Evolutionary conservation across 2,797 vertebrate genomes (phyloP), one percentile per base, ranked within the genome.

Genomic region (Scleropages formosus): DNA sequence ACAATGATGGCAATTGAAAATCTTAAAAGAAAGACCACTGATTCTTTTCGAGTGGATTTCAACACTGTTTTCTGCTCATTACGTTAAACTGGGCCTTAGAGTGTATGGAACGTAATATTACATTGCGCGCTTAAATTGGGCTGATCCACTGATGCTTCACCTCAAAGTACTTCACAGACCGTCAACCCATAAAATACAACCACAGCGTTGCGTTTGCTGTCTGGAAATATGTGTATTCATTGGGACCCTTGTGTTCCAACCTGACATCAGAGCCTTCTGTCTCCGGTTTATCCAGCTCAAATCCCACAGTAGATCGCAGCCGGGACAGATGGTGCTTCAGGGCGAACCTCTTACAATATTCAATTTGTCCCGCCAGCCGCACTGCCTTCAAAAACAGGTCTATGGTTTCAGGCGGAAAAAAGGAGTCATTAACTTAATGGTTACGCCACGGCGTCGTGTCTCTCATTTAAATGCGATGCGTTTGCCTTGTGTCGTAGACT

Each of bases 271-370:
- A 62, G 58, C 75, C 39, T 18, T 8, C 46, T 49, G 20, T 53
- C 15, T 59, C 3, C 31, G 26, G 24, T 53, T 39, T 39, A 24
- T 53, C 75, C 46, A 61, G 74, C 63, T 65, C 46, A 22, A 56
- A 44, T 78, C 82, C 67, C 46, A 61, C 51, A 71, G 78, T 72
- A 46, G 77, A 78, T 80, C 74, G 66, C 68, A 76, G 74, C 75
- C n/a, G 82, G 75, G 82, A 49, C 89, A 89, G 89, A 90, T 90
- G 89, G 87, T 79, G 79, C 80, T 75, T 73, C 68, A 20, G 22
- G 39, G 78, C 74, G 22, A 53, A 71, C 77, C 78, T 77, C 75
- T 86, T 89, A 73, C 69, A 85, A 78, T 84, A 84, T 84, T 82
- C 80, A 78, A 75, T 66, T 74, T 76, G 71, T 49, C 4, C 39